phyloP scores from a whole-genome alignment of 2,888 invertebrate species.

The Eutolmus rufibarbis region DNA sequence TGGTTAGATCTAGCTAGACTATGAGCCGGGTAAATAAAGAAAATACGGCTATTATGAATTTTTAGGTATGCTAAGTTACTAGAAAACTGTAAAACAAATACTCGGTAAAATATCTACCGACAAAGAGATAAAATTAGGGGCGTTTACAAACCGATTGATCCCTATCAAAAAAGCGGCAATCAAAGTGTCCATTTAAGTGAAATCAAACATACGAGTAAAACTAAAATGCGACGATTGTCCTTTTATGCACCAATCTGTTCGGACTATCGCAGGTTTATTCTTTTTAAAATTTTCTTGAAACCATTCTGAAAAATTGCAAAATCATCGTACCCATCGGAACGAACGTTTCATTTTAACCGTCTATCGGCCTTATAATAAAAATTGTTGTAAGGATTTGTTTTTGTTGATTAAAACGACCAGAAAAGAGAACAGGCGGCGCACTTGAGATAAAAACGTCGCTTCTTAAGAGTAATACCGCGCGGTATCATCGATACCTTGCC shows the following conservation, averaged over 20 bases:
- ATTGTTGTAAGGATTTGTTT: slow-evolving; percentile 21
- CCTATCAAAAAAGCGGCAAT: slow-evolving; percentile 26
- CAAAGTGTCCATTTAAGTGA: slow-evolving; percentile 40
- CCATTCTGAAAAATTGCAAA: background rate
- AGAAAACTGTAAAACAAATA: background rate
- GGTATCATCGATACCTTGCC: background rate
- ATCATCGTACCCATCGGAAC: background rate
- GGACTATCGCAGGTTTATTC: background rate
- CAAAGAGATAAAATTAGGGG: background rate
- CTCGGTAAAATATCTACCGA: background rate
- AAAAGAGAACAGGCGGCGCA: background rate
- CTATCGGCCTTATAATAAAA: background rate
- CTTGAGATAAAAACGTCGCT: background rate
- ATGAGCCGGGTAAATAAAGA: no score
- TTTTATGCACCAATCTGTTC: background rate
- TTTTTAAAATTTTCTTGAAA: background rate
- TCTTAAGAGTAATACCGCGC: background rate
- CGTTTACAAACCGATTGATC: slow-evolving; percentile 25
- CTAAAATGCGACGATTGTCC: background rate
- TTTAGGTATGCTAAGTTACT: no score
- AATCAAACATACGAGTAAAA: slow-evolving; percentile 37
- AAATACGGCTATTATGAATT: no score
- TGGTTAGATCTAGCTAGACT: no score
- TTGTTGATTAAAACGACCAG: slow-evolving; percentile 38
- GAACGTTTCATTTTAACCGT: background rate